Base-by-base conservation (phyloP, 2,888 invertebrate species). In the Bimastos eiseni region DNA sequence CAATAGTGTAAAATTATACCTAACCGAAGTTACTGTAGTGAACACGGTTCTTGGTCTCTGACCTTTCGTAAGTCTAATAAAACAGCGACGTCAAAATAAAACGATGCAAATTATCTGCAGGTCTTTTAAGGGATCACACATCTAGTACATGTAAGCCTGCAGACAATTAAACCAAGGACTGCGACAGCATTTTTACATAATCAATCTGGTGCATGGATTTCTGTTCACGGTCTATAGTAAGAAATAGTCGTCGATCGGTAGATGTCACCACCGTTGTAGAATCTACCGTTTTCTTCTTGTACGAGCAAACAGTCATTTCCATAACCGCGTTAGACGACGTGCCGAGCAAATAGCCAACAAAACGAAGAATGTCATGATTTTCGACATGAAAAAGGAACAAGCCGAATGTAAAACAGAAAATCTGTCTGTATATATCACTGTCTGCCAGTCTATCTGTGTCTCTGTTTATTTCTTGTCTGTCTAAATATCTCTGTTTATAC, bases 291-390 rank as follows among this genome's bases (percentile, higher is more conserved):
- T 49, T 15, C 8, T 30, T 70, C 49, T 49, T 1, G 49, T 49
- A 19, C 70, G 70, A 70, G 70, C 70, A 70, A 70, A 70, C n/a
- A 70, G n/a, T 70, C 70, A 70, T 70, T 70, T 70, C 70, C 70
- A 70, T 70, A 70, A 70, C n/a, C 8, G 30, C 6, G 70, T 70
- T 70, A 70, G 70, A n/a, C 70, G 70, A 70, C n/a, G n/a, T 70
- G 6, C 6, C 30, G n/a, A 0, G 30, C 70, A 70, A 70, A 70
- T n/a, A n/a, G 17, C 70, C 70, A 70, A 70, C 70, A 41, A 49
- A 49, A 70, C 70, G 19, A 15, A n/a, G n/a, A n/a, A n/a, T 70
- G n/a, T 30, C 70, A 70, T 70, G n/a, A 70, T 5, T 70, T 49
- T 17, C n/a, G 17, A 8, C 30, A n/a, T 5, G n/a, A 70, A 0